Evolutionary conservation across 2,113 vertebrate species (phyloP).

Genomic region (Rostratula benghalensis): DNA sequence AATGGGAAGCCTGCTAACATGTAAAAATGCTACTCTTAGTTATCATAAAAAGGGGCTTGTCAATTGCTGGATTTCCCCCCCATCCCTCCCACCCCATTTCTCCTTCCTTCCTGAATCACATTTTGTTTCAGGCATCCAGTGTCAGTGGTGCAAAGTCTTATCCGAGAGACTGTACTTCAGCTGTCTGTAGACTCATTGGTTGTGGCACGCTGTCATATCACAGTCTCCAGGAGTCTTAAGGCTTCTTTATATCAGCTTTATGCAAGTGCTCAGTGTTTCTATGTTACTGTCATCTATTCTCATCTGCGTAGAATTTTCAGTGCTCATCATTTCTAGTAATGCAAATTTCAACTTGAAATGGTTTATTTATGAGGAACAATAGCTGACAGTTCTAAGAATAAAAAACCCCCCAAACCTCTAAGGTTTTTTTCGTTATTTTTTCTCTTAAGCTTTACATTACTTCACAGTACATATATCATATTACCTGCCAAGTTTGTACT

Average conservation of each 20-base stretch:
- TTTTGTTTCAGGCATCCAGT: background rate
- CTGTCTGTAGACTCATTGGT: background rate
- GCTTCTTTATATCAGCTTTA: background rate
- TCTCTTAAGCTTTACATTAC: background rate
- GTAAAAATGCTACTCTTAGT: background rate
- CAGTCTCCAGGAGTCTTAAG: background rate
- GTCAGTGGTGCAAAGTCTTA: background rate
- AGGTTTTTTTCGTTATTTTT: too few relatives aligned
- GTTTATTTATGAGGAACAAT: background rate
- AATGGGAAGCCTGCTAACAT: background rate
- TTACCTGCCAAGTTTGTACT: background rate
- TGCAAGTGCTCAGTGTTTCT: background rate
- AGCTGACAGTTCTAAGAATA: background rate
- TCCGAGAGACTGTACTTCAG: background rate
- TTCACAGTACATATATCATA: background rate
- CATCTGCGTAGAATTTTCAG: background rate
- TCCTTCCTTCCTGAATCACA: background rate
- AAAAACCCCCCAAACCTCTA: background rate
- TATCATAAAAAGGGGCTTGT: background rate
- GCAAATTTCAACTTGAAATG: background rate
- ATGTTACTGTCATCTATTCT: background rate
- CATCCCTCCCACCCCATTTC: rapidly evolving
- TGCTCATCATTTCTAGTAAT: background rate
- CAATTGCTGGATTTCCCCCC: background rate
- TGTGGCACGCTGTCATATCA: background rate